These are phyloP conservation scores for Sturmia bella DNA, from an alignment of 2,888 invertebrate species.

Conservation along the genomic window DNA sequence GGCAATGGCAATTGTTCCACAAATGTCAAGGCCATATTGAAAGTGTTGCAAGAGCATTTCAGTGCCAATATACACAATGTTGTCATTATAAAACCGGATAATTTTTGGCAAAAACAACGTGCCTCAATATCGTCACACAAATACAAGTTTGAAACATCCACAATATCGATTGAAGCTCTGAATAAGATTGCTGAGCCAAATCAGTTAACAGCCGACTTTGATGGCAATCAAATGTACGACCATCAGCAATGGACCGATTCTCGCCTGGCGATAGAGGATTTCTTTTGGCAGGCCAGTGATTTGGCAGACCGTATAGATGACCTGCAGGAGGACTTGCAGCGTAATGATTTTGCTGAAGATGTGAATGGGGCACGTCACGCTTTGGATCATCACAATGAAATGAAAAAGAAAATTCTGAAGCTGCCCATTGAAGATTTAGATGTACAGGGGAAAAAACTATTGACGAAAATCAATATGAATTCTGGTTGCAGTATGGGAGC, in stretches of 20 bases:
- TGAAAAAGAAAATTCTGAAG: slow-evolving; percentile 96
- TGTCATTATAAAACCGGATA: slow-evolving; percentile 98
- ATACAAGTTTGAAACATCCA: slow-evolving; percentile 99
- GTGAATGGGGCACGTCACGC: slow-evolving; percentile 95
- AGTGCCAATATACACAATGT: slow-evolving; percentile 95
- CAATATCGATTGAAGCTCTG: slow-evolving; percentile 97
- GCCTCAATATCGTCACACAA: slow-evolving; percentile 98
- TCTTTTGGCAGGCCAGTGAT: slow-evolving; percentile 97
- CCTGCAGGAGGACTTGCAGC: slow-evolving; percentile 94
- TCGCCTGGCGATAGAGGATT: slow-evolving; percentile 95
- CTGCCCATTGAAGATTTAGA: slow-evolving; percentile 97
- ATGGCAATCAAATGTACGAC: slow-evolving; percentile 96
- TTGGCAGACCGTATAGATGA: slow-evolving; percentile 95
- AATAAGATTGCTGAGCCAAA: slow-evolving; percentile 95
- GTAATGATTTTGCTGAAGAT: slow-evolving; percentile 97
- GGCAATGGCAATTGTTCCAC: slow-evolving; percentile 91
- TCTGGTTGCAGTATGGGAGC: slow-evolving; percentile 70
- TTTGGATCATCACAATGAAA: slow-evolving; percentile 95
- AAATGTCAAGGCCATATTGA: slow-evolving; percentile 97
- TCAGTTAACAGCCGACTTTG: slow-evolving; percentile 96
- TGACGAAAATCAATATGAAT: slow-evolving; percentile 79
- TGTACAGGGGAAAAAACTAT: slow-evolving; percentile 89
- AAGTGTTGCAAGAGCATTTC: slow-evolving; percentile 98
- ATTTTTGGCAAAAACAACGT: slow-evolving; percentile 99
- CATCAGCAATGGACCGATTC: slow-evolving; percentile 99